A percentile compares a stretch with the other conserved stretches of the same genome.
These are phyloP conservation scores for Alloplasta piceator DNA, from an alignment of 2,888 invertebrate species.

Conservation along the genomic window DNA sequence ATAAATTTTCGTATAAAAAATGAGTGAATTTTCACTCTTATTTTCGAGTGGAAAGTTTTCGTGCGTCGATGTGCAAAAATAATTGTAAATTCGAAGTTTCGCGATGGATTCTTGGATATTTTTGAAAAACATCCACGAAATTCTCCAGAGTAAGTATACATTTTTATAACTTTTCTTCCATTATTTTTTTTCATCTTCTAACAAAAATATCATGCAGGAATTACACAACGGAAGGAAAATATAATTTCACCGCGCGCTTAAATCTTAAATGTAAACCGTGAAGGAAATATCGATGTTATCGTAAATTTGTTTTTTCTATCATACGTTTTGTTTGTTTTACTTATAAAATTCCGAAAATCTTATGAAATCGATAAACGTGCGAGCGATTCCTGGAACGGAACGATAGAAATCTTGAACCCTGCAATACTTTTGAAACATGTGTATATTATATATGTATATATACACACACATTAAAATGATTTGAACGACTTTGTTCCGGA, in stretches of 20 bases:
- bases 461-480: too few relatives aligned
- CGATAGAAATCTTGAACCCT: too few relatives aligned
- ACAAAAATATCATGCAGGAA: background rate
- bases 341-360: conserved; percentile 7
- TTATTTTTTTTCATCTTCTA: background rate
- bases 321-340: background rate
- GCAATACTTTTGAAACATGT: too few relatives aligned
- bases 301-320: conserved; percentile 2
- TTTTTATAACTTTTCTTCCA: conserved; percentile 1
- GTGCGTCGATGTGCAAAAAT: background rate
- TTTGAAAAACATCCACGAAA: conserved; percentile 49
- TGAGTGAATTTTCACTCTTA: too few relatives aligned
- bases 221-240: background rate
- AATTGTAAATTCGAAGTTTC: conserved; percentile 11
- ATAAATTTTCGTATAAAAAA: too few relatives aligned
- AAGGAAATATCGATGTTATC: conserved; percentile 5
- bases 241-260: background rate
- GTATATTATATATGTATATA: too few relatives aligned
- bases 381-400: too few relatives aligned
- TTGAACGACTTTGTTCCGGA: too few relatives aligned
- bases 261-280: background rate
- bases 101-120: conserved; percentile 51
- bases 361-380: conserved; percentile 14
- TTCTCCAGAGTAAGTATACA: conserved; percentile 50
- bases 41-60: too few relatives aligned